Evolutionary conservation across 2,113 vertebrate genomes (phyloP).

Genomic region (Paracanthobrama guichenoti): DNA sequence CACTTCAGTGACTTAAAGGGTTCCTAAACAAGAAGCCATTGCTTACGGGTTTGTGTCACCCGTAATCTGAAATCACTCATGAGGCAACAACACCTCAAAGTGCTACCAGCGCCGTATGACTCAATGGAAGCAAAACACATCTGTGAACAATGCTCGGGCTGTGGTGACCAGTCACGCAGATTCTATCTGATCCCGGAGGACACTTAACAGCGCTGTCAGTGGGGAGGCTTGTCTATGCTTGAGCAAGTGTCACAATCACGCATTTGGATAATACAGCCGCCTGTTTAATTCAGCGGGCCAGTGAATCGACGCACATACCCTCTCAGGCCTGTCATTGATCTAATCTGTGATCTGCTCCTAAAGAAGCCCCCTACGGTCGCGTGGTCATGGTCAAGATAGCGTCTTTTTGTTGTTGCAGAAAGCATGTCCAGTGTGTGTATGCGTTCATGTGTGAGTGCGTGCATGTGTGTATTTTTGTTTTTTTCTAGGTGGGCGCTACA

Average conservation of each 20-base stretch:
- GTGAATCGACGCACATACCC: neutral
- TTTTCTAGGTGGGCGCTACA: constrained; percentile 44
- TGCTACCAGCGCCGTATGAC: neutral
- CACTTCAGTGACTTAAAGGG: constrained; percentile 20
- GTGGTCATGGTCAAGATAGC: neutral
- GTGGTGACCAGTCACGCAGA: constrained; percentile 40
- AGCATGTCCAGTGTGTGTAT: constrained; percentile 44
- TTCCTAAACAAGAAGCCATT: neutral
- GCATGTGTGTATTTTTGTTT: constrained; percentile 27
- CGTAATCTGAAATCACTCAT: constrained; percentile 34
- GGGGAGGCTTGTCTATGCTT: constrained; percentile 16
- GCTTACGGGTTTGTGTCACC: constrained; percentile 12
- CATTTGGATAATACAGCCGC: constrained; percentile 15
- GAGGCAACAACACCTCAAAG: constrained; percentile 20
- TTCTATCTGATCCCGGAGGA: constrained; percentile 45
- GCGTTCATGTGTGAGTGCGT: constrained; percentile 47
- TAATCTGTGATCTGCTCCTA: constrained; percentile 36
- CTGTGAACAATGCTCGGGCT: constrained; percentile 61
- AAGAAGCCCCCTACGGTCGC: constrained; percentile 6
- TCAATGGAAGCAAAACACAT: neutral
- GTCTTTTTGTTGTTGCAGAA: neutral
- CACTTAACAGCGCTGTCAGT: constrained; percentile 34
- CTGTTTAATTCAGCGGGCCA: neutral
- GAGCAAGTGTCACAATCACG: constrained; percentile 38
- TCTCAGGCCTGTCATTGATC: constrained; percentile 10